Evolutionary conservation across 2,113 vertebrate genomes (phyloP).

Genomic region (Sapajus apella): DNA sequence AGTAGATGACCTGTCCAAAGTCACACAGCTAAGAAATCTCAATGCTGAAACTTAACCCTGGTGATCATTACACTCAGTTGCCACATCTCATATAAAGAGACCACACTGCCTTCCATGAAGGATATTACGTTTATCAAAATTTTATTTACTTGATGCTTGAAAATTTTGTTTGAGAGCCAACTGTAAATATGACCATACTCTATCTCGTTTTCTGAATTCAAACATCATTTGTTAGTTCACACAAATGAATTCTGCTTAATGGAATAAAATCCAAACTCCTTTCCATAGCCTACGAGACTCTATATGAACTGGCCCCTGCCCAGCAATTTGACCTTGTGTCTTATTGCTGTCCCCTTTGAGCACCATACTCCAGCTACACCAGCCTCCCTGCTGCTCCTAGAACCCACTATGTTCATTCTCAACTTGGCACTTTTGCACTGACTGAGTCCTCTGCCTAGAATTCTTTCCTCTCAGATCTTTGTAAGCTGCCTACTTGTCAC

Average conservation of each 20-base stretch:
- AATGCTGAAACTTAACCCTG: neutral
- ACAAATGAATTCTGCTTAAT: neutral
- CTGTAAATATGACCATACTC: neutral
- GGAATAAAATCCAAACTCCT: neutral
- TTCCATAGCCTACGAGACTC: neutral
- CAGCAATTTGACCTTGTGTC: neutral
- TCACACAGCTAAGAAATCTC: neutral
- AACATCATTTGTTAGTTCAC: neutral
- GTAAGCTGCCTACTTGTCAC: neutral
- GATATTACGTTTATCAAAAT: neutral
- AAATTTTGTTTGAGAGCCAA: slow-evolving; percentile 3
- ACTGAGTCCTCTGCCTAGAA: neutral
- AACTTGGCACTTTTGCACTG: too few relatives aligned
- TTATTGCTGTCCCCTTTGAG: neutral
- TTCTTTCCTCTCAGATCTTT: neutral
- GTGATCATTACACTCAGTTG: neutral
- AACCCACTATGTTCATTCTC: neutral
- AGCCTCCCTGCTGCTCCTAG: neutral
- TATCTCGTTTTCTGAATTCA: neutral
- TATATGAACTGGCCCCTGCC: neutral
- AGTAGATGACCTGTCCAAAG: neutral
- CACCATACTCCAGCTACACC: neutral
- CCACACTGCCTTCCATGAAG: neutral
- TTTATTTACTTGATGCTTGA: neutral
- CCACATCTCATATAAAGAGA: slow-evolving; percentile 12